These are phyloP conservation scores for Platanista minor DNA, from an alignment of 2,113 vertebrate genomes.

Conservation along the genomic window DNA sequence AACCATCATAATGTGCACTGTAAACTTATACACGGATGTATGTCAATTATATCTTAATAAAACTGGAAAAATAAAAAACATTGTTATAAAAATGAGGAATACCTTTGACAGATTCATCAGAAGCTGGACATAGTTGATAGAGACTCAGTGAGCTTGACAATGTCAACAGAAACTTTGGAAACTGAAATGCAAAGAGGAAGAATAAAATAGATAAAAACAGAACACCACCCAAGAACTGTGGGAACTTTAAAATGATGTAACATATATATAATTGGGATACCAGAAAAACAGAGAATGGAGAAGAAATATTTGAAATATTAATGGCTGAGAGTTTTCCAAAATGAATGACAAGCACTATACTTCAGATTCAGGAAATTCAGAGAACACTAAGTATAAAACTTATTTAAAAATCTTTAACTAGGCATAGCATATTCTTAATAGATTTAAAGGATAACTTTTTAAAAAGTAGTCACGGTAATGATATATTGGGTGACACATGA, in stretches of 20 bases:
- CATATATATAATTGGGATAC: neutral
- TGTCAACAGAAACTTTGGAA: neutral
- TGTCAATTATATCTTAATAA: neutral
- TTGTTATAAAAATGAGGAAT: neutral
- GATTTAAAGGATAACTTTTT: neutral
- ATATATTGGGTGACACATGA: neutral
- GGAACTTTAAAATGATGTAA: neutral
- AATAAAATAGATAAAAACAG: neutral
- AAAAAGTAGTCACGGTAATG: neutral
- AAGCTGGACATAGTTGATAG: neutral
- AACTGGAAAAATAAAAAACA: neutral
- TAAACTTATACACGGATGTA: neutral
- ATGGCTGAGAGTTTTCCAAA: neutral
- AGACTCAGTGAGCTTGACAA: neutral
- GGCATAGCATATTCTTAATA: neutral
- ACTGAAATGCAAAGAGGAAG: neutral
- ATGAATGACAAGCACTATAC: neutral
- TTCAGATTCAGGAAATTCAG: neutral
- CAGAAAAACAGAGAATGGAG: neutral
- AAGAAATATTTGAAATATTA: neutral
- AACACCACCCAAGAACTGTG: neutral
- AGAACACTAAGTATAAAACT: neutral
- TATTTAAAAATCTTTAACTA: neutral
- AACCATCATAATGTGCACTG: neutral
- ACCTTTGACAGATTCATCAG: neutral